A percentile compares a stretch with the other conserved stretches of the same genome.
These are phyloP conservation scores for Ormyrus rosae DNA, from an alignment of 2,888 invertebrate genomes.

Conservation along the genomic window DNA sequence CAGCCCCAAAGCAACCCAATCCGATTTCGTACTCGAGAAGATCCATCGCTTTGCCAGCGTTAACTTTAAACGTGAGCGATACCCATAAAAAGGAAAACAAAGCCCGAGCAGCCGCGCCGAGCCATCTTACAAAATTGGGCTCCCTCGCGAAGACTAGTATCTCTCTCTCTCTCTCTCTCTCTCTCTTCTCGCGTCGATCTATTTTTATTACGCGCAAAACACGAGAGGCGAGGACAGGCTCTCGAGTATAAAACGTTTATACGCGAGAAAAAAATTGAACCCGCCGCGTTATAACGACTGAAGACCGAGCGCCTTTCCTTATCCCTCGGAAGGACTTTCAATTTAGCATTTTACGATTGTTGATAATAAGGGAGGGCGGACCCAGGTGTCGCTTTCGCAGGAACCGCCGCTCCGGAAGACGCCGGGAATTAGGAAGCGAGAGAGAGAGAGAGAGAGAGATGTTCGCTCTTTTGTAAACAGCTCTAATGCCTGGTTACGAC, in stretches of 20 bases:
- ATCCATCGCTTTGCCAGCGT: slow-evolving; percentile 29
- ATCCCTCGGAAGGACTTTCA: slow-evolving; percentile 68
- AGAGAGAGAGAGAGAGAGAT: slow-evolving; percentile 61
- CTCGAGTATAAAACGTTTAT: slow-evolving; percentile 60
- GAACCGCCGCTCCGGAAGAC: slow-evolving; percentile 56
- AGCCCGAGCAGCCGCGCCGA: slow-evolving; percentile 33
- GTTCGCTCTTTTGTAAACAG: slow-evolving; percentile 72
- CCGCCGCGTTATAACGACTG: slow-evolving; percentile 35
- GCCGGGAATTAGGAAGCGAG: background rate
- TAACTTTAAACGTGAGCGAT: slow-evolving; percentile 33
- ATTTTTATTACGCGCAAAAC: slow-evolving; percentile 56
- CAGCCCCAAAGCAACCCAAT: slow-evolving; percentile 15
- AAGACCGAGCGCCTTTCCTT: background rate
- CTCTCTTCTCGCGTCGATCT: slow-evolving; percentile 51
- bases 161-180: slow-evolving; percentile 5
- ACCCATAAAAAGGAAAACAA: slow-evolving; percentile 49
- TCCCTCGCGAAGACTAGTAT: slow-evolving; percentile 45
- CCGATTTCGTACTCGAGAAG: slow-evolving; percentile 10
- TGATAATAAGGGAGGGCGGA: slow-evolving; percentile 74
- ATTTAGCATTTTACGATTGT: slow-evolving; percentile 76
- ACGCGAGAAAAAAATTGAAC: slow-evolving; percentile 44
- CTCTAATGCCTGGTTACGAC: slow-evolving; percentile 75
- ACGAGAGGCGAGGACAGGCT: slow-evolving; percentile 20
- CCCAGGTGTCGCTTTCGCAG: slow-evolving; percentile 71
- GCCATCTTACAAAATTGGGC: slow-evolving; percentile 55